Evolutionary conservation across 2,888 invertebrate species (phyloP).

Genomic region (Oscheius sp.): DNA sequence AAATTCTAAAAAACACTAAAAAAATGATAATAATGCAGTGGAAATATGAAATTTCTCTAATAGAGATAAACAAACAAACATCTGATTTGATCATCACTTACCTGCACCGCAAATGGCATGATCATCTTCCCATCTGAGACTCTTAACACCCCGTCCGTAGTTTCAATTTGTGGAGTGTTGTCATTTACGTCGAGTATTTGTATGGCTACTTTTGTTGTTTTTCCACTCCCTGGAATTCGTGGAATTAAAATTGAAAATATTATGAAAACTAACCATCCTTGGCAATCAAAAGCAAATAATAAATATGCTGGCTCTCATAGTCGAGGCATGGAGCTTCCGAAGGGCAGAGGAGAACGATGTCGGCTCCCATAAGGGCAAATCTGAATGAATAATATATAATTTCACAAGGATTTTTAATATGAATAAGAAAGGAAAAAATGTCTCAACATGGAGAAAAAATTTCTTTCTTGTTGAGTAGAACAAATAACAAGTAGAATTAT

Average conservation of each 20-base stretch:
- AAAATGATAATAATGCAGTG: too few species aligned
- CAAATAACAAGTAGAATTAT: too few species aligned
- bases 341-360: slow-evolving; percentile 46
- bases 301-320: slow-evolving; percentile 10
- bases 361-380: slow-evolving; percentile 37
- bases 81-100: too few species aligned
- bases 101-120: slow-evolving; percentile 44
- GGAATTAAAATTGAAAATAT: neutral
- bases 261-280: slow-evolving; percentile 24
- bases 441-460: too few species aligned
- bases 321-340: slow-evolving; percentile 39
- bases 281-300: slow-evolving; percentile 34
- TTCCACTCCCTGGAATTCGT: slow-evolving; percentile 1
- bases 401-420: too few species aligned
- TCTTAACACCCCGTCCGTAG: slow-evolving; percentile 46
- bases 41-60: too few species aligned
- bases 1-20: too few species aligned
- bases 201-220: slow-evolving; percentile 41
- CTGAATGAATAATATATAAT: neutral
- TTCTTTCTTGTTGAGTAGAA: too few species aligned
- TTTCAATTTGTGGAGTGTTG: slow-evolving; percentile 40
- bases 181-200: slow-evolving; percentile 49
- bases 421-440: too few species aligned
- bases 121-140: slow-evolving; percentile 51
- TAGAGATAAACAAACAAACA: too few species aligned